Evolutionary conservation across 2,113 vertebrate genomes (phyloP), one percentile per base, ranked within the genome.

Genomic region (Mola mola): DNA sequence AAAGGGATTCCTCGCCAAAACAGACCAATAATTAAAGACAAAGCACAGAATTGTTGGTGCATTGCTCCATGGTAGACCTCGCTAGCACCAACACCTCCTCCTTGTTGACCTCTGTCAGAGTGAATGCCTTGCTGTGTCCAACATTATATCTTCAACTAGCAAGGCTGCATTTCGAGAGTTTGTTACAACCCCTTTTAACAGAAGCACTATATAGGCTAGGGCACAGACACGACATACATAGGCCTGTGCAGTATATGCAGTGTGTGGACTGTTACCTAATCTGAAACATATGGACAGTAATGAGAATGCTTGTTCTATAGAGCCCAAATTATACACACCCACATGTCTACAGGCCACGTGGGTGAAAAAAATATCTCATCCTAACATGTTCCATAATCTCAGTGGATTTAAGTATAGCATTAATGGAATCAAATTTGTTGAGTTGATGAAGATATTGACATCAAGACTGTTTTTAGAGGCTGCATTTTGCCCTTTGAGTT

Each of bases 181-280:
- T 9, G 75, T 79, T 62, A 76, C 24, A 47, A 57, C 37, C 52
- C 61, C 40, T 55, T 75, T 51, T 58, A 72, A 80, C 66, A 53
- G 68, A 65, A 42, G 42, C 46, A 55, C 25, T 16, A 56, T 44
- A 50, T 22, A 43, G 41, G 46, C 31, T 31, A 31, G 55, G n/a
- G 3, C 33, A 46, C 36, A 44, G 56, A 72, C 51, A 63, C 24
- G n/a, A 6, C 31, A 55, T 5, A 34, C 28, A 74, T 16, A 16
- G 36, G 21, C 25, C 13, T 43, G 40, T 60, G 61, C 29, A 42
- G 57, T 42, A 25, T 38, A 11, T 56, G 8, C 12, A 47, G 11
- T 62, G 56, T 74, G 56, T 44, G 50, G 15, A 56, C 63, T 58
- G 42, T 46, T 31, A 37, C 10, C 37, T 76, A 78, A 86, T 55